Base-by-base conservation (phyloP, 2,797 vertebrate species). In the Dermochelys coriacea region DNA sequence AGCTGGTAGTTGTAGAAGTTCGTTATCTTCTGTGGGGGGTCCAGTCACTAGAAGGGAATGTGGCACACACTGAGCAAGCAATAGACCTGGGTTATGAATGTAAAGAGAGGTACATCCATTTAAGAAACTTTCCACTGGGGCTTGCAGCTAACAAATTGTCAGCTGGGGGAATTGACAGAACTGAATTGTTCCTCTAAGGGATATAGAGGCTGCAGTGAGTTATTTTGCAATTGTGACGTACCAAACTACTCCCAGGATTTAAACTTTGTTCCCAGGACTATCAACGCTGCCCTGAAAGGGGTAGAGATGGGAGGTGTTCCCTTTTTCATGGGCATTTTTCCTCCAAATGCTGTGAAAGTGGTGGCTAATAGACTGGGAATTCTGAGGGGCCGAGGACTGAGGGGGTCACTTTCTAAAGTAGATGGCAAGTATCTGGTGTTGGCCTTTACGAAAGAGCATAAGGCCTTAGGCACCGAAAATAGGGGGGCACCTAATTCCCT, bases 271-370 rank as follows among this genome's bases (percentile, higher is more conserved):
- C 92, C 31, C 59, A 64, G 15, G 31, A 64, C 31, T 18, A n/a
- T 64, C 34, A n/a, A 64, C 34, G 31, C 31, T 8, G 59, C 59
- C 29, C 80, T 61, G 82, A 37, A 85, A 77, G 82, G 93, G n/a
- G 71, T 83, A 89, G 8, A 75, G 79, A 6, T 59, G 34, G 77
- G 85, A 89, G 7, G 71, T 57, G 5, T 59, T 68, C 31, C 25
- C 37, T 92, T 85, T 88, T 88, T 79, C 77, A 80, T 57, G 85
- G 34, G 54, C 83, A 16, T 34, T 61, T 61, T 84, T 45, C 29
- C 64, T 64, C 61, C 29, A 71, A 78, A 78, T 82, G 55, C 80
- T 54, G 15, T 27, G 54, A 50, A 8, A 0, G 1, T 3, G 59
- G 51, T 0, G 2, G 41, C 41, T 34, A 86, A 71, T 18, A 80